Conservation (phyloP, 1,140 invertebrate species). For the Drosophila equinoxialis region DNA sequence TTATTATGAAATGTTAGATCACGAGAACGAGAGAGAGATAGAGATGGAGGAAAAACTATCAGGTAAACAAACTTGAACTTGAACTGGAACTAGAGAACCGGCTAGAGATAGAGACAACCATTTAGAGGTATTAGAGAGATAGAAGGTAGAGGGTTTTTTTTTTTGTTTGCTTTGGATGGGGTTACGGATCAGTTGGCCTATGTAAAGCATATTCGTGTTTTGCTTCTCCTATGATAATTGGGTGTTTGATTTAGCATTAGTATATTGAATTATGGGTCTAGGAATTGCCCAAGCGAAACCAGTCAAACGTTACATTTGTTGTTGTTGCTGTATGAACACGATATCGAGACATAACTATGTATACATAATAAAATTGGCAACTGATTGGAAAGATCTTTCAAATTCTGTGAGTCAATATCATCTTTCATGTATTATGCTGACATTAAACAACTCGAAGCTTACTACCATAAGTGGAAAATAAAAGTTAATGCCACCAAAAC, state of each 20-base stretch:
- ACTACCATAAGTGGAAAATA: no score
- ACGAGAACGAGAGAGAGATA: not conserved
- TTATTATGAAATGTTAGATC: slow-evolving; percentile 23
- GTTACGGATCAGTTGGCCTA: slow-evolving; percentile 27
- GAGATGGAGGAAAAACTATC: not conserved
- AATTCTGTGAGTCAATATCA: no score
- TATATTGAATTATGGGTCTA: slow-evolving; percentile 40
- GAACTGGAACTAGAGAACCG: slow-evolving; percentile 8
- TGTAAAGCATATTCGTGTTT: slow-evolving; percentile 29
- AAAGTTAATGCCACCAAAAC: no score
- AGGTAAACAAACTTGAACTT: slow-evolving; percentile 22
- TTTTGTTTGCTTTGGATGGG: not conserved
- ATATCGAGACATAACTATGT: not conserved
- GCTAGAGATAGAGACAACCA: not conserved
- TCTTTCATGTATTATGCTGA: no score
- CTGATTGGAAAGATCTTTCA: no score
- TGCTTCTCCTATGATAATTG: slow-evolving; percentile 30
- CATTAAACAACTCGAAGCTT: no score
- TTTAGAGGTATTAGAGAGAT: not conserved
- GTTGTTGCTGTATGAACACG: not conserved
- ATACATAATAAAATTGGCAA: no score
- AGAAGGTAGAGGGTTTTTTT: not conserved
- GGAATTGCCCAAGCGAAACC: slow-evolving; percentile 46
- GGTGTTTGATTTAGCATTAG: slow-evolving; percentile 13
- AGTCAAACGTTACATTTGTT: slow-evolving; percentile 22